These are phyloP conservation scores for Notoglanidium macrostoma DNA, from an alignment of 2,797 vertebrate species.

Conservation along the genomic window DNA sequence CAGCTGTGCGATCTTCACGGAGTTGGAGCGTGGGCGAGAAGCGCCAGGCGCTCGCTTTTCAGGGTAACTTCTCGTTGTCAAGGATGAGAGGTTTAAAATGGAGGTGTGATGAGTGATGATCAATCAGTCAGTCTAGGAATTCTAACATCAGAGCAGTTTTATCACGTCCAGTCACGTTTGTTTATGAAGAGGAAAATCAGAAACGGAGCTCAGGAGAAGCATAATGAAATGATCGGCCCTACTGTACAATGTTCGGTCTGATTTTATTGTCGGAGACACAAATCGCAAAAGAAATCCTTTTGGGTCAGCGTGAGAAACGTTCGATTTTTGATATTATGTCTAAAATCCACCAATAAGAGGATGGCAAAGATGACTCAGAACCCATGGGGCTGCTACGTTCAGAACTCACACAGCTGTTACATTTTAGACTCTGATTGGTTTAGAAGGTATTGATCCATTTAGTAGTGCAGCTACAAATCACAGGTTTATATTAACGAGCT, in stretches of 20 bases:
- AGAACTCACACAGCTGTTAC: neutral
- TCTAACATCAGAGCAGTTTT: neutral
- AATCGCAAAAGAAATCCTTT: neutral
- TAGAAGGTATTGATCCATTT: neutral
- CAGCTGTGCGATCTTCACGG: conserved; percentile 39
- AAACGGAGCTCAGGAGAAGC: neutral
- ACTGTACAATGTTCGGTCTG: neutral
- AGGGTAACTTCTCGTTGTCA: conserved; percentile 10
- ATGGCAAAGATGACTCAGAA: neutral
- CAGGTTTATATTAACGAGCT: neutral
- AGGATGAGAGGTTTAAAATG: neutral
- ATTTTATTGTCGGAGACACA: neutral
- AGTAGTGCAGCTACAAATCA: neutral
- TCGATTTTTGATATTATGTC: neutral
- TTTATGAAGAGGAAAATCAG: no score
- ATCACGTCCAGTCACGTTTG: neutral
- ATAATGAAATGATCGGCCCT: neutral
- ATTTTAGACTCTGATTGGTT: neutral
- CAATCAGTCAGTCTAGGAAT: neutral
- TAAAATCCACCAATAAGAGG: neutral
- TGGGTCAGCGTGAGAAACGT: neutral
- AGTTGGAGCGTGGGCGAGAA: conserved; percentile 27
- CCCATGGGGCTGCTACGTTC: neutral
- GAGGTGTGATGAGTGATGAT: neutral
- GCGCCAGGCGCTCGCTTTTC: conserved; percentile 23